Evolutionary conservation across 2,113 vertebrate genomes (phyloP), one percentile per base, ranked within the genome.

Genomic region (Macquaria australasica): DNA sequence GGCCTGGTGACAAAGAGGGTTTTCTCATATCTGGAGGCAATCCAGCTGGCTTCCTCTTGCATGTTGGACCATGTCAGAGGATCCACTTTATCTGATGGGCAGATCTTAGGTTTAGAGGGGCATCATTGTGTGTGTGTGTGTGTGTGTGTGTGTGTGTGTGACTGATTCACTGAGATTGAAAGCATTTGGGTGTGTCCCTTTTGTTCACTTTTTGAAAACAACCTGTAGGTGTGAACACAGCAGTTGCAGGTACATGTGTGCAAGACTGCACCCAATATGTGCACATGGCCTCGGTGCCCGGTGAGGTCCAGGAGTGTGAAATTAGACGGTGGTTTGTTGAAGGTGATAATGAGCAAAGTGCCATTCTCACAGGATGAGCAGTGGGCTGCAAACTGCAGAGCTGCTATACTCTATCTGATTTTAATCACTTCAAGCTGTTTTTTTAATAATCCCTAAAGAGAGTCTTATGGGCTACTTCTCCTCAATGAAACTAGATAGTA

Each of bases 291-390:
- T 80, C 67, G 1, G 68, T 67, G 84, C 86, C 79, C 73, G 21
- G 64, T 25, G 74, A 90, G 87, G 91, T 88, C 91, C 87, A 77
- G 59, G 79, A 89, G 93, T 95, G 94, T 95, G 95, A 95, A 94
- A 94, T 91, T 88, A 92, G 91, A 92, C 72, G 91, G 31, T 67
- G 88, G 91, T 90, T 94, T 94, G 83, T 88, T 73, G 81, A 84
- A 94, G 93, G 95, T 95, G 95, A 95, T 95, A 96, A 96, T 96
- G 93, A 95, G 93, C 91, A 92, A 88, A 90, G 93, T 84, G 94
- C 84, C 87, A 68, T 87, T 89, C 88, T 85, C 92, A 76, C 92
- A 93, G 92, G 94, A 95, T 87, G 93, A 88, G 83, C 80, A 79
- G 71, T 62, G 73, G 43, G 69, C 77, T 83, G 87, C 85, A 88